These are phyloP conservation scores for Notothenia coriiceps DNA, from an alignment of 2,113 vertebrate genomes.

Conservation along the genomic window DNA sequence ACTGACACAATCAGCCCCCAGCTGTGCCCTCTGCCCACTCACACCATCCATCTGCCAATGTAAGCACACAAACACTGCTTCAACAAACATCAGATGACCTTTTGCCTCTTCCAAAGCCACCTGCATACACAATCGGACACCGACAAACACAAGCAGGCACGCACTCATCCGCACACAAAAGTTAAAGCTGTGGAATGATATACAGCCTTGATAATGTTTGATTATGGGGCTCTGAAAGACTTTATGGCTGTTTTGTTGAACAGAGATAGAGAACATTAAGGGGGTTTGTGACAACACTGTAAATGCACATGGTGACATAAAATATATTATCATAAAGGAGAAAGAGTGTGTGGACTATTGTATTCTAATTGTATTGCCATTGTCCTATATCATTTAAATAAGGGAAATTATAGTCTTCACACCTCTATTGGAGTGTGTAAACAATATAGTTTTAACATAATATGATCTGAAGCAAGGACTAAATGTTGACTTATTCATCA, in stretches of 20 bases:
- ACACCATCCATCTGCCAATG: slow-evolving; percentile 62
- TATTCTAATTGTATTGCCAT: background rate
- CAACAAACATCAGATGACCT: slow-evolving; percentile 64
- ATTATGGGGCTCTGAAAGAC: slow-evolving; percentile 49
- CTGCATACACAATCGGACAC: slow-evolving; percentile 59
- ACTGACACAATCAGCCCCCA: slow-evolving; percentile 53
- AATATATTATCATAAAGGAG: background rate
- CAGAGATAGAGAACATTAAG: background rate
- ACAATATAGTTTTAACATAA: background rate
- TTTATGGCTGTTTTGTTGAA: slow-evolving; percentile 34
- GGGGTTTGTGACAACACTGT: slow-evolving; percentile 5
- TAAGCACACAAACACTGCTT: slow-evolving; percentile 51
- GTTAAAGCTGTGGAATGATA: slow-evolving; percentile 32
- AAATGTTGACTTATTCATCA: background rate
- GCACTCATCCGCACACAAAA: slow-evolving; percentile 28
- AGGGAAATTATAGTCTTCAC: background rate
- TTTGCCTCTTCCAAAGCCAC: slow-evolving; percentile 56
- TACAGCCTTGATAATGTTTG: slow-evolving; percentile 28
- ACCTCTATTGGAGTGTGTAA: background rate
- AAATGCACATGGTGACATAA: background rate
- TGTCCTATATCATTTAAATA: background rate
- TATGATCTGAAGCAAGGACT: background rate
- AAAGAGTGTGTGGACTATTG: background rate
- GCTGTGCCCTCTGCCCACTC: slow-evolving; percentile 62
- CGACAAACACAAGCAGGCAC: slow-evolving; percentile 47